Conservation (phyloP, 2,797 vertebrate species). For the Clarias laeviceps region DNA sequence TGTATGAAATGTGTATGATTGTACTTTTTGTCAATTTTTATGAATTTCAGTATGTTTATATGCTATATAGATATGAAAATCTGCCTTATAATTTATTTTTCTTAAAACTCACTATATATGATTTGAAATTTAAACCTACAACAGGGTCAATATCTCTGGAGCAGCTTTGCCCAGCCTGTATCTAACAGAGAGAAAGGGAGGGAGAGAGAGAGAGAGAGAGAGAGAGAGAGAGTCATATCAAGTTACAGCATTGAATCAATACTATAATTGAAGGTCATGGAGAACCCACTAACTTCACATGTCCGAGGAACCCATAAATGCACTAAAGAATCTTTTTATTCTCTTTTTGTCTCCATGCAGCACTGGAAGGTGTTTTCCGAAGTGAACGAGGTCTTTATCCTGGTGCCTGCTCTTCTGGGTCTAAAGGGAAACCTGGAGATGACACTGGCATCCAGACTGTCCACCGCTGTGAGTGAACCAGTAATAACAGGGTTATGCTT, state of each 20-base stretch:
- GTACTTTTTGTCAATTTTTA: too few species aligned
- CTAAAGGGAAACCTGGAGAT: slow-evolving; percentile 99
- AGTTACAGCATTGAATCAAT: slow-evolving; percentile 59
- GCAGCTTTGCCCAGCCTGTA: not conserved
- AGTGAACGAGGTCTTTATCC: slow-evolving; percentile 95
- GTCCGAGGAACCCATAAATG: not conserved
- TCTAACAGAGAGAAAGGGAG: not conserved
- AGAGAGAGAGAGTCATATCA: slow-evolving; percentile 28
- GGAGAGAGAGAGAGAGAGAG: not conserved
- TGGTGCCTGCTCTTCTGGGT: slow-evolving; percentile 93
- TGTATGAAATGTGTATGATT: not conserved
- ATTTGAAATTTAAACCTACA: not conserved
- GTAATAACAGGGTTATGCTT: not conserved
- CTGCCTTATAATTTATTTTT: not conserved
- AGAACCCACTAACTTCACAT: slow-evolving; percentile 15
- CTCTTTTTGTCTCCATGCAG: slow-evolving; percentile 68
- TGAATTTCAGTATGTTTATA: not conserved
- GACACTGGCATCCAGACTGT: slow-evolving; percentile 96
- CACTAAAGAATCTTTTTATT: not conserved
- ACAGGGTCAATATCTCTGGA: not conserved
- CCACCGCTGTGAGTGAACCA: slow-evolving; percentile 85
- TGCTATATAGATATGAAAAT: not conserved
- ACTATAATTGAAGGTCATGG: slow-evolving; percentile 43
- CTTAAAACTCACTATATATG: not conserved
- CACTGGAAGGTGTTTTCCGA: slow-evolving; percentile 96